Evolutionary conservation across 2,888 invertebrate species (phyloP), one percentile per base, ranked within the genome.

Genomic region (Autographa pulchrina): DNA sequence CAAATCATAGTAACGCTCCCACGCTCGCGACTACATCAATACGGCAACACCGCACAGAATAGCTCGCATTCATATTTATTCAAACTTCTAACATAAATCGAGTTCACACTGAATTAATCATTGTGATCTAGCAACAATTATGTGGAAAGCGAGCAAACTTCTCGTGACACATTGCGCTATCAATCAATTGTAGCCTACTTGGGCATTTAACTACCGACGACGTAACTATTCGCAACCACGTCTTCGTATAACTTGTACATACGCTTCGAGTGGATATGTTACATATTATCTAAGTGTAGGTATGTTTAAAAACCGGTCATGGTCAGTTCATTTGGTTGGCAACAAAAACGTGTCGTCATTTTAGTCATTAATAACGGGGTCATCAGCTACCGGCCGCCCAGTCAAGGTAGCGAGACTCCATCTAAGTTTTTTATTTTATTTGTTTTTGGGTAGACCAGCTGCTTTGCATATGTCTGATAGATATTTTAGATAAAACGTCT

Each of bases 1-100:
- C 94, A 94, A 93, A 94, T 93, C 93, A 94, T 94, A 94, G 94
- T 94, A 93, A 85, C 84, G 86, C 92, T 91, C 92, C 93, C 93
- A 94, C 94, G 93, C 92, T 82, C 77, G 79, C 76, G 75, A 77
- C 80, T 78, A 82, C 76, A 85, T 79, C 71, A 82, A 75, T 72
- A 78, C 81, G 71, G 72, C 80, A 71, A 77, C 78, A 65, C 69
- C 68, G 68, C 56, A 35, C 66, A 68, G 70, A 74, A 77, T 71
- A 85, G 71, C 62, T 78, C 75, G 70, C 85, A 85, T 87, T 84
- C 38, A 84, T 84, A 88, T 85, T 86, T 82, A 85, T 83, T 66
- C 78, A 78, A 74, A 68, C 73, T 74, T 69, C 73, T 62, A 70
- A 76, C 74, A 68, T 74, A 78, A 76, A 82, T 80, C 70, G 31